phyloP scores from a whole-genome alignment of 2,888 invertebrate species.

The Erannis defoliaria region DNA sequence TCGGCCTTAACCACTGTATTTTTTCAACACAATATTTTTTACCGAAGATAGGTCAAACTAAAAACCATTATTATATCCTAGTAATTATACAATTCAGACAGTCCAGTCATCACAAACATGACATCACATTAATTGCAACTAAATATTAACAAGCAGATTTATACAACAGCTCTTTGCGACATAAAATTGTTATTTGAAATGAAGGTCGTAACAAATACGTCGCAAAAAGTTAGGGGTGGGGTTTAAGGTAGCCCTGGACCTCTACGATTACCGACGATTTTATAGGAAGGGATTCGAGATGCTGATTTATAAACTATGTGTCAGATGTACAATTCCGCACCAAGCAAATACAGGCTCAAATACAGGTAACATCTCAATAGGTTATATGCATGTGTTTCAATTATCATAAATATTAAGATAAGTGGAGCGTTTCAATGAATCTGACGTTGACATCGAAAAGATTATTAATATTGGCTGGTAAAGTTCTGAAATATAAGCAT shows the following conservation, averaged over 20 bases:
- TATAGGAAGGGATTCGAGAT: not conserved
- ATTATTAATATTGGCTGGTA: too few species aligned
- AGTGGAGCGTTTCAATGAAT: too few species aligned
- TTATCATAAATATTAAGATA: too few species aligned
- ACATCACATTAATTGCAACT: conserved; percentile 79
- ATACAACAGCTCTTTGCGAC: conserved; percentile 55
- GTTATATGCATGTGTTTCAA: too few species aligned
- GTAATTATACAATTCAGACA: conserved; percentile 66
- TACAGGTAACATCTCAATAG: too few species aligned
- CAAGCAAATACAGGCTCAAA: too few species aligned
- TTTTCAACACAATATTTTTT: conserved; percentile 61
- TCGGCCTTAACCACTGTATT: conserved; percentile 51
- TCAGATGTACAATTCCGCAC: not conserved
- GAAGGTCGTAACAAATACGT: conserved; percentile 50
- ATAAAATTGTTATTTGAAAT: conserved; percentile 30
- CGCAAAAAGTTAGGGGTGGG: conserved; percentile 50
- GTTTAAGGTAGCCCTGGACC: conserved; percentile 32
- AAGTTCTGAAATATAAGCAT: too few species aligned
- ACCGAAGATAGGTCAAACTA: conserved; percentile 66
- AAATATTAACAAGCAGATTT: conserved; percentile 71
- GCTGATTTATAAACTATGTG: not conserved
- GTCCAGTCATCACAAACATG: conserved; percentile 63
- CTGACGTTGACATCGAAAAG: too few species aligned
- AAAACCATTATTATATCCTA: conserved; percentile 55
- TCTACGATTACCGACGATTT: not conserved